Base-by-base conservation (phyloP, 2,888 invertebrate species). In the Drosophila cognata region DNA sequence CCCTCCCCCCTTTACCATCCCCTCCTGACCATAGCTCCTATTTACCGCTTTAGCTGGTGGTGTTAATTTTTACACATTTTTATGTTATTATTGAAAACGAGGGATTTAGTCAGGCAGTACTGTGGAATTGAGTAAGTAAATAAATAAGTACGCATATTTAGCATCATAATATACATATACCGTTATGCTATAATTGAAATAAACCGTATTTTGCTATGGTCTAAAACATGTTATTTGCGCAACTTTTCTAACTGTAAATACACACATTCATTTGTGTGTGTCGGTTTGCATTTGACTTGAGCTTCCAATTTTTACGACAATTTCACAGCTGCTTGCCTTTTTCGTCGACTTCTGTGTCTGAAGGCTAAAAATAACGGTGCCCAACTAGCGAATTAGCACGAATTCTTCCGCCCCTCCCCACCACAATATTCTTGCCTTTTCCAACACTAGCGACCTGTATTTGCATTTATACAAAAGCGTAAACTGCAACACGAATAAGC, bases 381-480 rank as follows among this genome's bases (percentile, higher is more conserved):
- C 56, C 41, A 62, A 38, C 58, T 56, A 61, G 36, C 55, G 53
- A 85, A 89, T 81, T 74, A 79, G 69, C 74, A 73, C 71, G 64
- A 79, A 74, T 67, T 60, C 52, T 55, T 46, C 4, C 60, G 41
- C 7, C 28, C 38, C 13, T 7, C 1, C 36, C 35, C 33, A 0
- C 0, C 21, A 13, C 29, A 31, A 48, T 11, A 16, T 29, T 31
- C 46, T 25, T 29, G n/a, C 41, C 35, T 16, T 7, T 36, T 36
- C 60, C 31, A 59, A 55, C 36, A 62, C 36, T 46, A 21, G 28
- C 67, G 78, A 69, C 74, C 81, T 65, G 81, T 66, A 71, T 83
- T 83, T 81, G 71, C 67, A 71, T 75, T 73, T 59, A 70, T 74
- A 73, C 73, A 81, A 82, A 82, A 80, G 71, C 59, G 68, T 67